Percentiles rank a stretch among this genome's conserved stretches.
phyloP scores from a whole-genome alignment of 2,888 invertebrate species.

The Synanthedon tipuliformis region DNA sequence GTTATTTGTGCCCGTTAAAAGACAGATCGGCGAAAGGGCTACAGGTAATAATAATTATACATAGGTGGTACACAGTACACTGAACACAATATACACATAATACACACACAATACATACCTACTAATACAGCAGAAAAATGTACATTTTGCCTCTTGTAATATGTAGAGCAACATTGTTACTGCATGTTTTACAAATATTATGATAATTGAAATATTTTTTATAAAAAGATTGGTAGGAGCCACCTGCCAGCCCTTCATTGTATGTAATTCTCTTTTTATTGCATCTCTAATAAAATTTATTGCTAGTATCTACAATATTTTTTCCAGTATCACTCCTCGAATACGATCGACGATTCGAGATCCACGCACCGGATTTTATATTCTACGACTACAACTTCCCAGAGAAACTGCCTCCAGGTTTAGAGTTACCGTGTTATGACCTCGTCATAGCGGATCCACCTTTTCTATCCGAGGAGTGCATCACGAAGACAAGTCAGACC shows the following conservation, averaged over 20 bases:
- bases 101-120: no score
- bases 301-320: neutral
- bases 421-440: slow-evolving; percentile 73
- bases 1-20: slow-evolving; percentile 77
- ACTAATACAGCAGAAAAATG: no score
- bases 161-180: no score
- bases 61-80: no score
- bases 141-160: no score
- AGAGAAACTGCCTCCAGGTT: slow-evolving; percentile 73
- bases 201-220: no score
- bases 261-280: no score
- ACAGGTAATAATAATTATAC: slow-evolving; percentile 38
- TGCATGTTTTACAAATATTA: no score
- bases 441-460: slow-evolving; percentile 95
- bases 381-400: slow-evolving; percentile 91
- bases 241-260: no score
- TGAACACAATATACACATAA: no score
- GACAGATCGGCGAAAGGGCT: slow-evolving; percentile 47
- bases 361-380: slow-evolving; percentile 82
- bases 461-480: slow-evolving; percentile 92
- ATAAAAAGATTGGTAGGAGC: no score
- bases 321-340: slow-evolving; percentile 82
- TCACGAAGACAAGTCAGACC: slow-evolving; percentile 84
- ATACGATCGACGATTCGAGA: slow-evolving; percentile 85
- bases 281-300: no score